Evolutionary conservation across 1,140 invertebrate genomes (phyloP).

Genomic region (Drosophila lacteicornis): DNA sequence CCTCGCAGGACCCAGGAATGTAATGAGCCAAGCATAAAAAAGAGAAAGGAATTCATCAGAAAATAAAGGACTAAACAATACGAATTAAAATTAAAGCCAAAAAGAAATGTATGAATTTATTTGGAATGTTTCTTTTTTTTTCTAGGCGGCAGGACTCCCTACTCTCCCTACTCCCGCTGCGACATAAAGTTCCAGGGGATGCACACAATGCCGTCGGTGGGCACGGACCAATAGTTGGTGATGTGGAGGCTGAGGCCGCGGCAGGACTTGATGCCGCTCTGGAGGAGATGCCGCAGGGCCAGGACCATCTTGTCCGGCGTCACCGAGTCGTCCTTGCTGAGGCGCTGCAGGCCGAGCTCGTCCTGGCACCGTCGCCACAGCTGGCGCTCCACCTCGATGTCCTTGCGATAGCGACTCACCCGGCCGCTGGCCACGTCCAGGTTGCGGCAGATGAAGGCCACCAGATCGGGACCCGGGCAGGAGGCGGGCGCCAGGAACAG

Average conservation of each 20-base stretch:
- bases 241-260: constrained; percentile 89
- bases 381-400: constrained; percentile 91
- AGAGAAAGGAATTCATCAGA: not conserved
- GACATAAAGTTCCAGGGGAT: constrained; percentile 95
- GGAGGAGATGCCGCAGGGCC: constrained; percentile 90
- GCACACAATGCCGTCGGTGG: constrained; percentile 88
- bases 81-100: constrained; percentile 5
- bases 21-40: constrained; percentile 8
- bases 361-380: constrained; percentile 88
- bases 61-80: not conserved
- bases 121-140: not conserved
- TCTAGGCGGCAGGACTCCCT: too few species aligned
- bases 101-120: constrained; percentile 10
- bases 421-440: constrained; percentile 90
- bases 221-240: constrained; percentile 91
- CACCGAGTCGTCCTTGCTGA: constrained; percentile 95
- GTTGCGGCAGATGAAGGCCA: constrained; percentile 92
- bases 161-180: not conserved
- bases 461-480: constrained; percentile 92
- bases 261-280: constrained; percentile 72
- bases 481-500: constrained; percentile 95
- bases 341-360: constrained; percentile 88
- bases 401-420: constrained; percentile 90
- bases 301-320: constrained; percentile 94
- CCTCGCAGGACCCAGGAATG: not conserved